Base-by-base conservation (phyloP, 2,888 invertebrate species). In the Corythucha ciliata region DNA sequence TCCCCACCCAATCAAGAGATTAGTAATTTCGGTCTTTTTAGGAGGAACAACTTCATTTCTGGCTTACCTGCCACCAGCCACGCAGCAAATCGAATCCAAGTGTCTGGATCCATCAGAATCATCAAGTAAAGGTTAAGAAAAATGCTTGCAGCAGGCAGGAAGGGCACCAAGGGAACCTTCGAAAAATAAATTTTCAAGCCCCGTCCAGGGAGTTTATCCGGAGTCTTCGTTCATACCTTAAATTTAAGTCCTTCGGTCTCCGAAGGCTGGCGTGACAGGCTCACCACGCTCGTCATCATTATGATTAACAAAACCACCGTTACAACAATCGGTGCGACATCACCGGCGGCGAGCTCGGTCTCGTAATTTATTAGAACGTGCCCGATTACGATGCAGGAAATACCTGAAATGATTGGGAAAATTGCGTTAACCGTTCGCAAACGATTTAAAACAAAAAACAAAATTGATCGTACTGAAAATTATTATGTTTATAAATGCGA, bases 91-190 rank as follows among this genome's bases (percentile, higher is more conserved):
- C 88, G 70, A n/a, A 88, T 72, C 91, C 92, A 92, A 0, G 91
- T 91, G 57, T 76, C 72, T 1, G 68, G 61, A 58, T 83, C 83
- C 59, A 92, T 71, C 68, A 86, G 78, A 50, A 86, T 70, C 88
- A 92, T 89, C 20, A 92, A 71, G 65, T 89, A 86, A 49, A 89
- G 74, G 65, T 92, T 92, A 36, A 84, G 74, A 60, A 88, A 75
- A 57, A 89, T 81, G 64, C 89, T 89, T 37, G 86, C 62, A 29
- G 81, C 81, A 1, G 91, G 91, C 46, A 91, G 67, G 52, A 86
- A 70, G 2, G 92, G 92, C 1, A 91, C 84, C 14, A 82, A 68
- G 1, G 91, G 91, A 4, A 90, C 87, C 81, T 89, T 69, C 48
- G 69, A 69, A 29, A 10, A 29, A 29, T 10, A 29, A 29, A 29